These are phyloP conservation scores for Polymixis flavicincta DNA, from an alignment of 2,888 invertebrate species.

Conservation along the genomic window DNA sequence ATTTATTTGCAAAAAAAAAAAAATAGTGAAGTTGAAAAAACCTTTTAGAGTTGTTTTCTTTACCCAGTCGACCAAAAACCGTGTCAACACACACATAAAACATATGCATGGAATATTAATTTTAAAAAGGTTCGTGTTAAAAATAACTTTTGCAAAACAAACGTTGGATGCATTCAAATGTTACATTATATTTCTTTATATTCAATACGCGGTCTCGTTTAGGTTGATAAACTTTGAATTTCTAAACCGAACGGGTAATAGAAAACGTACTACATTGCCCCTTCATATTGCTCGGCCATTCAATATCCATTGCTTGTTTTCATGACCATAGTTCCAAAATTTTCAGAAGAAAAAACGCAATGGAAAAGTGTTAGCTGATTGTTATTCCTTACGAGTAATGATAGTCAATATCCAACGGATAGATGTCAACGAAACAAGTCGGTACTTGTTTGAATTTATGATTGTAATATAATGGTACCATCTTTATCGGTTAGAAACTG, in stretches of 20 bases:
- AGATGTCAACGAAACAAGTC: slow-evolving; percentile 46
- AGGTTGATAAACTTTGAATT: slow-evolving; percentile 62
- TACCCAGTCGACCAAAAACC: slow-evolving; percentile 27
- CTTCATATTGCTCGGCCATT: slow-evolving; percentile 29
- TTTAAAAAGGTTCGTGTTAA: slow-evolving; percentile 52
- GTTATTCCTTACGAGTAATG: slow-evolving; percentile 44
- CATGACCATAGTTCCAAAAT: neutral
- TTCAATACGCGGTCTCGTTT: slow-evolving; percentile 55
- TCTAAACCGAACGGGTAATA: slow-evolving; percentile 59
- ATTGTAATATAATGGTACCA: slow-evolving; percentile 22
- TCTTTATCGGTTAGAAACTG: slow-evolving; percentile 12
- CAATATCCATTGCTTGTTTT: slow-evolving; percentile 28
- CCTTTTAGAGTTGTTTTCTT: slow-evolving; percentile 29
- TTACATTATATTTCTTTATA: slow-evolving; percentile 45
- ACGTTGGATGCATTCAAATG: slow-evolving; percentile 55
- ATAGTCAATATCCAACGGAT: slow-evolving; percentile 44
- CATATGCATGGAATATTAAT: slow-evolving; percentile 59
- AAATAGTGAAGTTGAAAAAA: slow-evolving; percentile 20
- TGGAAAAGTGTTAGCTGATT: slow-evolving; percentile 32
- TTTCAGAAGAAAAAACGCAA: slow-evolving; percentile 6
- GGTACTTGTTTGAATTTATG: slow-evolving; percentile 49
- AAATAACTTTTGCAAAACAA: slow-evolving; percentile 60
- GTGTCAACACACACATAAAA: slow-evolving; percentile 55
- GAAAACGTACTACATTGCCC: slow-evolving; percentile 50
- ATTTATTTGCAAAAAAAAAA: slow-evolving; percentile 18